phyloP scores from a whole-genome alignment of 2,113 vertebrate species.

The Atrichornis clamosus region DNA sequence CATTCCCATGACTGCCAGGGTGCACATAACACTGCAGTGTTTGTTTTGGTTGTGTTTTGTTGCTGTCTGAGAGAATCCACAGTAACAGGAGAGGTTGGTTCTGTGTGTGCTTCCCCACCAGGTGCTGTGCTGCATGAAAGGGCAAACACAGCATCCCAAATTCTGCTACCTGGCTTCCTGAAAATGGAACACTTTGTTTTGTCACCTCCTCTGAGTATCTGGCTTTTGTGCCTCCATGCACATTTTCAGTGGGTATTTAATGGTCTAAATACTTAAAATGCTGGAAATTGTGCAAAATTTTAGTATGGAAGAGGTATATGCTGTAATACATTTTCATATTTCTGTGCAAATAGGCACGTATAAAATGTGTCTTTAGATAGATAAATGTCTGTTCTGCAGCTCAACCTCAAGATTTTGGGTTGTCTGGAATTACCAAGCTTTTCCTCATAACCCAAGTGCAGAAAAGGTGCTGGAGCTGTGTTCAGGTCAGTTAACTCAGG shows the following conservation, averaged over 20 bases:
- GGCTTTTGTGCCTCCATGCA: not conserved
- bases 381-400: not conserved
- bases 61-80: not conserved
- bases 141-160: not conserved
- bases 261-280: not conserved
- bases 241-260: not conserved
- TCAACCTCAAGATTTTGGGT: not conserved
- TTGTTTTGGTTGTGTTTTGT: not conserved
- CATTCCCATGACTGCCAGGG: not conserved
- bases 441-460: not conserved
- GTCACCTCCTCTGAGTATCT: not conserved
- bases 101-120: not conserved
- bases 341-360: not conserved
- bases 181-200: not conserved
- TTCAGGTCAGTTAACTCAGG: not conserved
- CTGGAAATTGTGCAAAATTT: not conserved
- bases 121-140: not conserved
- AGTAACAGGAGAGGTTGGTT: not conserved
- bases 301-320: not conserved
- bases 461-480: not conserved
- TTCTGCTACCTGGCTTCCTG: not conserved
- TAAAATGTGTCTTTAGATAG: not conserved
- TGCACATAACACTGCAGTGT: fast-evolving
- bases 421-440: not conserved
- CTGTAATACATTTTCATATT: not conserved